A percentile compares a stretch with the other conserved stretches of the same genome.
Evolutionary conservation across 1,140 invertebrate species (phyloP).

Genomic region (Bacillus rossius): DNA sequence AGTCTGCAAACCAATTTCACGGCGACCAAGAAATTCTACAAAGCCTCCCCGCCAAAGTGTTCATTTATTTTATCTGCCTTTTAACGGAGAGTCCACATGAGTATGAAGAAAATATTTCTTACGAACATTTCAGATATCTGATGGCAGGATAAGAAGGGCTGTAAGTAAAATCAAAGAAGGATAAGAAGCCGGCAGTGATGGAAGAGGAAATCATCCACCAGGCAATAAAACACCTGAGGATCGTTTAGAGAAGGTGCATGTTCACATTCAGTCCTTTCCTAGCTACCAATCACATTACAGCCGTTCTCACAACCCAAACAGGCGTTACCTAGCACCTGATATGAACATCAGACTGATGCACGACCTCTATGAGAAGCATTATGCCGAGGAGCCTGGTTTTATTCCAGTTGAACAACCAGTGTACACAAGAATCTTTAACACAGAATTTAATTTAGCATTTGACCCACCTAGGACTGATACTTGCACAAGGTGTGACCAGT

Average conservation of each 20-base stretch:
- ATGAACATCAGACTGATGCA: conserved; percentile 26
- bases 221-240: conserved; percentile 24
- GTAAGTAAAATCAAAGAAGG: conserved; percentile 22
- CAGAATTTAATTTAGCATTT: conserved; percentile 28
- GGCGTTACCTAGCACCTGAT: conserved; percentile 24
- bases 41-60: conserved; percentile 12
- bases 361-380: conserved; percentile 23
- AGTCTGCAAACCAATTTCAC: conserved; percentile 14
- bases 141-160: conserved; percentile 19
- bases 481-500: conserved; percentile 20
- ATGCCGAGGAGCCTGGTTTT: conserved; percentile 22
- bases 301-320: conserved; percentile 25
- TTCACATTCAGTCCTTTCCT: conserved; percentile 25
- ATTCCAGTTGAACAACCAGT: conserved; percentile 23
- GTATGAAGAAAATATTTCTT: conserved; percentile 26
- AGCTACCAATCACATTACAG: conserved; percentile 27
- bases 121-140: conserved; percentile 27
- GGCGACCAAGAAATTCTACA: conserved; percentile 18
- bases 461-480: conserved; percentile 25
- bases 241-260: conserved; percentile 21
- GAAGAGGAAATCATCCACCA: conserved; percentile 21
- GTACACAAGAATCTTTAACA: conserved; percentile 26
- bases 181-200: conserved; percentile 16
- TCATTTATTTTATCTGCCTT: conserved; percentile 21
- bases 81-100: conserved; percentile 19